A percentile compares a stretch with the other conserved stretches of the same genome.
phyloP scores from a whole-genome alignment of 1,140 invertebrate genomes.

The Panagrolaimus sp. region DNA sequence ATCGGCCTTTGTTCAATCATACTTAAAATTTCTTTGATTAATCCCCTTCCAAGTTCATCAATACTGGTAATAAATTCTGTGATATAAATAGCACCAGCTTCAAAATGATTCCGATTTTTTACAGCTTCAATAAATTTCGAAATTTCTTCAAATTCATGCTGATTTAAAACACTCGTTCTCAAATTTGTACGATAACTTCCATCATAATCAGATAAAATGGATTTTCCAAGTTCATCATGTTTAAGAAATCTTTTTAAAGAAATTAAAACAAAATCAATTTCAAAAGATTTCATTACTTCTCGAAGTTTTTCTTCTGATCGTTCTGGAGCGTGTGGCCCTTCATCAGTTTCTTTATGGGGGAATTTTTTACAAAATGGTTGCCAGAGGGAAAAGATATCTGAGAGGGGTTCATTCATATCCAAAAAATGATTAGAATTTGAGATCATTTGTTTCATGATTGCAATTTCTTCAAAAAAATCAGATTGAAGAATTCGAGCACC shows the following conservation, averaged over 20 bases:
- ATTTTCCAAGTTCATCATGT: conserved; percentile 10
- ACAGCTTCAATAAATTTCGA: not conserved
- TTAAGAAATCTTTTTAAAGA: not conserved
- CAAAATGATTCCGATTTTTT: not conserved
- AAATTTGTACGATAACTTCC: not conserved
- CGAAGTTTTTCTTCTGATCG: not conserved
- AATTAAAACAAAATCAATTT: conserved; percentile 12
- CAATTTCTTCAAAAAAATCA: not conserved
- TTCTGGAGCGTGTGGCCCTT: not conserved
- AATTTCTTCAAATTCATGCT: conserved; percentile 10
- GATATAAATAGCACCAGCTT: not conserved
- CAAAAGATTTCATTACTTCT: not conserved
- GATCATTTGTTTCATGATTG: conserved; percentile 6
- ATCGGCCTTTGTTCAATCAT: not conserved
- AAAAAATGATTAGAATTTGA: not conserved
- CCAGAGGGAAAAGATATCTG: conserved; percentile 2
- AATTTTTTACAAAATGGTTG: not conserved
- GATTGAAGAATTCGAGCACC: not conserved
- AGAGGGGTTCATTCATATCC: conserved; percentile 11
- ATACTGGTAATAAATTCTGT: not conserved
- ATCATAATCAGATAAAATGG: not conserved
- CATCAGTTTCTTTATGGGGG: not conserved
- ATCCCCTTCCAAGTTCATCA: not conserved
- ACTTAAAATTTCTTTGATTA: not conserved
- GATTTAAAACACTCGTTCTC: not conserved